Evolutionary conservation across 2,888 invertebrate genomes (phyloP), one percentile per base, ranked within the genome.

Genomic region (Operophtera brumata): DNA sequence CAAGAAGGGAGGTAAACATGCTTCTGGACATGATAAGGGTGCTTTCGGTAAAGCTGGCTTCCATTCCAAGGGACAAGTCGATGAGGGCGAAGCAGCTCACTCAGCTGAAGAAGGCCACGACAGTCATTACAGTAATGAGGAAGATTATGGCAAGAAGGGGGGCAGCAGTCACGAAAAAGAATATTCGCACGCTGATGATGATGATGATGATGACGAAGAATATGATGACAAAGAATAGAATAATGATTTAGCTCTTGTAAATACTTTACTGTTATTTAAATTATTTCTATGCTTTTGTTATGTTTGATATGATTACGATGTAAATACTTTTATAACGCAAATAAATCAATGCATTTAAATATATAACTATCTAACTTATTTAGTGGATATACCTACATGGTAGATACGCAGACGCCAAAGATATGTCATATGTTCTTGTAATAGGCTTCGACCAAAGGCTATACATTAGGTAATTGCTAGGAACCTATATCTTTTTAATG

Each of bases 1-100:
- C 61, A 86, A 91, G 64, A 90, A 93, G 69, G 93, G 91, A 5
- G 91, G 87, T 6, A 84, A 91, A 40, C 84, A 90, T 52, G 90
- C 92, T 45, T 82, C 91, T 1, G 92, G 82, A 1, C 89, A 86
- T 64, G 85, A 91, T 43, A 87, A 91, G 48, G 87, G 80, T 9
- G 85, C 88, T 34, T 90, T 84, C 39, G 92, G 92, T 0, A 91
- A 91, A 62, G 86, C 91, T 64, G 94, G 93, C 0, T 86, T 82
- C 65, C 86, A 86, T 65, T 91, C 92, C 57, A 91, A 93, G 62
- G 94, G 93, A 0, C 86, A 91, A 59, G 71, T 85, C 60, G 86
- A 91, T 61, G 87, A 89, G 53, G 84, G 80, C 28, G 89, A 92
- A 59, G 84, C 86, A 37, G 93, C 92, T 6, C 92, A 92, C 75